Conservation (phyloP, 2,797 vertebrate species). For the Sibirionetta formosa region DNA sequence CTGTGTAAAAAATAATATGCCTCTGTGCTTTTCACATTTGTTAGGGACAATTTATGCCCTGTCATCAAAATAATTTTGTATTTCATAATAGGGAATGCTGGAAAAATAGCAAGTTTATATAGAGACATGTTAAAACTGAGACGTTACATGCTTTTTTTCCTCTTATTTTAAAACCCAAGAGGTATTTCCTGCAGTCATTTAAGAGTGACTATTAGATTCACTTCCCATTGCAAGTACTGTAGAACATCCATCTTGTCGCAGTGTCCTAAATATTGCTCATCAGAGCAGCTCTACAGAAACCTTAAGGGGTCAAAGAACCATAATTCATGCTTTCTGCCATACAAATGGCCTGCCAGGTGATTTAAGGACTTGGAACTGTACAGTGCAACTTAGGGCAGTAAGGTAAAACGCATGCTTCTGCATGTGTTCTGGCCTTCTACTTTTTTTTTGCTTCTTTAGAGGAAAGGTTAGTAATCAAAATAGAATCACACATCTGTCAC, state of each 20-base stretch:
- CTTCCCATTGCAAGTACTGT: conserved; percentile 7
- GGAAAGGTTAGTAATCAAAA: not conserved
- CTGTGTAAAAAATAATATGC: not conserved
- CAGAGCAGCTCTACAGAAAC: conserved; percentile 58
- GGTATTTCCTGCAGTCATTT: not conserved
- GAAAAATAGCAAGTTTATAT: not conserved
- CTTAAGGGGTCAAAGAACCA: conserved; percentile 56
- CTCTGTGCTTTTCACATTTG: not conserved
- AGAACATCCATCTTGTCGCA: conserved; percentile 18
- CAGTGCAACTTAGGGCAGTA: not conserved
- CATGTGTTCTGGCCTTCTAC: conserved; percentile 46
- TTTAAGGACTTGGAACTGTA: conserved; percentile 60
- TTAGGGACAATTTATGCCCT: not conserved
- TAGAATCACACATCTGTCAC: not conserved
- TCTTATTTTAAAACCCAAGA: not conserved
- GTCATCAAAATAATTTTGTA: not conserved
- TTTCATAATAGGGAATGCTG: not conserved
- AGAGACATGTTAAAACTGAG: rapidly evolving
- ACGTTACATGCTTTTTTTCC: not conserved
- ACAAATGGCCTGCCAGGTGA: conserved; percentile 58
- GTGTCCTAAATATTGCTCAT: conserved; percentile 29
- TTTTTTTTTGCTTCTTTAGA: not conserved
- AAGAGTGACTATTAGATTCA: not conserved
- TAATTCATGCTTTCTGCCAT: conserved; percentile 63
- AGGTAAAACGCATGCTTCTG: conserved; percentile 45